Evolutionary conservation across 2,888 invertebrate genomes (phyloP), one percentile per base, ranked within the genome.

Genomic region (Melieria omissa): DNA sequence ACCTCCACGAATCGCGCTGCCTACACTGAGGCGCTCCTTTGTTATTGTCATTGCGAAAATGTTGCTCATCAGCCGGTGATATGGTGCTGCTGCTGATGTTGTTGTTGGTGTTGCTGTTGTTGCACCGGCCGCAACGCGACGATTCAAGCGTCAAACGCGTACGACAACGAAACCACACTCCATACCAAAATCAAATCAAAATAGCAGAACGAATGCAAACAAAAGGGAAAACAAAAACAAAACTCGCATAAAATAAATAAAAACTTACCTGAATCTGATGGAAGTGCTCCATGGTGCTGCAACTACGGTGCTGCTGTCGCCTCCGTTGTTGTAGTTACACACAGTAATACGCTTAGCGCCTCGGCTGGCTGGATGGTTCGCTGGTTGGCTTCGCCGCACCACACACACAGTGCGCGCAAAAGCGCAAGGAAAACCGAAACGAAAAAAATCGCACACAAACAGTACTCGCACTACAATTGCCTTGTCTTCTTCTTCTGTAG

Each of bases 191-290:
- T 61, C 52, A 69, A 65, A 58, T 71, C 60, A 68, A 60, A 71
- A 72, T 61, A 70, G 49, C 49, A 60, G 54, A 46, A 64, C 45
- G 45, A 70, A 64, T 64, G 55, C 64, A 64, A 70, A 70, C 55
- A 55, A 69, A 69, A 70, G 16, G 54, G 54, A 61, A 16, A 71
- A 72, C 70, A 74, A 75, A 72, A 74, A 71, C 70, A 65, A 74
- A 75, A 73, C 71, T 71, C 70, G 69, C 58, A 57, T 57, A 74
- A 74, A 74, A 80, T 75, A 81, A 78, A 78, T 76, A 76, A 78
- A 70, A 81, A 81, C 85, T 85, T 81, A 85, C 85, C 85, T 85
- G 85, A 81, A 85, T 85, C 81, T 85, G 85, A 84, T 85, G 85
- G 83, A 85, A 85, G 78, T 85, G 85, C 80, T 85, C 85, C 85